Evolutionary conservation across 2,797 vertebrate species (phyloP).

Genomic region (Sandelia bainsii): DNA sequence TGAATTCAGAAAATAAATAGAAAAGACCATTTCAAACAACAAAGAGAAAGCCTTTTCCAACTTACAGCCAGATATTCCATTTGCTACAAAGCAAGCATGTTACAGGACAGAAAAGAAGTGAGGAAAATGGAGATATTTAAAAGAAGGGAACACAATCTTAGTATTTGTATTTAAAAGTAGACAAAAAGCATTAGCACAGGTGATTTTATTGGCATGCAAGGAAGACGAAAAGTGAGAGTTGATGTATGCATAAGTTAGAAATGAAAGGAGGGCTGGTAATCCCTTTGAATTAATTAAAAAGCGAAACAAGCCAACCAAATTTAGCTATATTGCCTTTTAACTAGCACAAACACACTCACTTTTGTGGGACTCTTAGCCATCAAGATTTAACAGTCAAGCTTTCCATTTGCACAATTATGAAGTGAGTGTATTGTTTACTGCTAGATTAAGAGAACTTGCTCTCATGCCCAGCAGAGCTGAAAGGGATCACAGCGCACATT

Average conservation of each 20-base stretch:
- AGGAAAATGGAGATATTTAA: constrained; percentile 90
- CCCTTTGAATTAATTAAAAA: constrained; percentile 31
- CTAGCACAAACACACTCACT: constrained; percentile 59
- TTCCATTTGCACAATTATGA: constrained; percentile 22
- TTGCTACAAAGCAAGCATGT: constrained; percentile 98
- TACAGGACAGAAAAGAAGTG: constrained; percentile 88
- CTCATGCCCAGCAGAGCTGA: constrained; percentile 69
- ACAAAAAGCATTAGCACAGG: constrained; percentile 61
- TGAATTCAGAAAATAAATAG: constrained; percentile 1
- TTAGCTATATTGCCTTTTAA: constrained; percentile 37
- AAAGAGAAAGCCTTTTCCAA: constrained; percentile 78
- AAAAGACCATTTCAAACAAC: constrained; percentile 17
- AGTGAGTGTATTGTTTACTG: constrained; percentile 54
- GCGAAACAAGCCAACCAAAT: constrained; percentile 66
- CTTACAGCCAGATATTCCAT: constrained; percentile 99
- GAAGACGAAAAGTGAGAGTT: constrained; percentile 50
- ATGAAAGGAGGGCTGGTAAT: constrained; percentile 29
- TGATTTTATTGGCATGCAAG: constrained; percentile 70
- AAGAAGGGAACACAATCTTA: constrained; percentile 86
- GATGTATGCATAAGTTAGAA: constrained; percentile 46
- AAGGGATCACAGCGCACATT: constrained; percentile 56
- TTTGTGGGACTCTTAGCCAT: constrained; percentile 30
- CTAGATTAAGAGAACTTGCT: constrained; percentile 45
- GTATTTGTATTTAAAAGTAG: constrained; percentile 70
- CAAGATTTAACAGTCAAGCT: constrained; percentile 32